Evolutionary conservation across 2,888 invertebrate species (phyloP), one percentile per base, ranked within the genome.

Genomic region (Hyles lineata): DNA sequence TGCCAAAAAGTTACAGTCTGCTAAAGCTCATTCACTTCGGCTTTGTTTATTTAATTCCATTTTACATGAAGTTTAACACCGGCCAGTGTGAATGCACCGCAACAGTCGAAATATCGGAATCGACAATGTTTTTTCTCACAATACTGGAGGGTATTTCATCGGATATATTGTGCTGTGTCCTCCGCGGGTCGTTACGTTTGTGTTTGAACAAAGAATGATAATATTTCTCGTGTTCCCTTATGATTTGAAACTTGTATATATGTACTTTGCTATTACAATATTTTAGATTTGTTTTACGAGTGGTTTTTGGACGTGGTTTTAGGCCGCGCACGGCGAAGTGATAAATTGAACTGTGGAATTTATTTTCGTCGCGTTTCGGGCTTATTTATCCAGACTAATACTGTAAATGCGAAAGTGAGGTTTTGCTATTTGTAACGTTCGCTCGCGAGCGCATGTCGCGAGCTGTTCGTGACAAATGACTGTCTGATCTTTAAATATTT

Each of bases 131-230:
- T 62, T 55, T 67, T 67, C 43, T 50, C 23, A 50, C 67, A 67
- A 67, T 67, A 67, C 67, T 43, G 43, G 17, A 50, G 67, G 25
- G 43, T 67, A 50, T 67, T 67, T 50, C 67, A 67, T 50, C 67
- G 67, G 43, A 21, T 67, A 67, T 43, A 67, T 50, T 50, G 67
- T 67, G 50, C 21, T 23, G 62, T 35, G 67, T 67, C 67, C 67
- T 67, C 50, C 50, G 67, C 67, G 67, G 50, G 67, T 67, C 62
- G 62, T 62, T 62, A 35, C n/a, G 55, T n/a, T 62, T 15, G 23
- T 67, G 50, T 67, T 67, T 67, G 67, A 67, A 67, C 67, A 67
- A 67, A 67, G 67, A 67, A 67, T 67, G 50, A 67, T 67, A 67
- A 50, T 67, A 67, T 50, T 67, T 67, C 67, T 67, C 67, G 23